Evolutionary conservation across 2,888 invertebrate species (phyloP).

Genomic region (Trissonchulus sp.): DNA sequence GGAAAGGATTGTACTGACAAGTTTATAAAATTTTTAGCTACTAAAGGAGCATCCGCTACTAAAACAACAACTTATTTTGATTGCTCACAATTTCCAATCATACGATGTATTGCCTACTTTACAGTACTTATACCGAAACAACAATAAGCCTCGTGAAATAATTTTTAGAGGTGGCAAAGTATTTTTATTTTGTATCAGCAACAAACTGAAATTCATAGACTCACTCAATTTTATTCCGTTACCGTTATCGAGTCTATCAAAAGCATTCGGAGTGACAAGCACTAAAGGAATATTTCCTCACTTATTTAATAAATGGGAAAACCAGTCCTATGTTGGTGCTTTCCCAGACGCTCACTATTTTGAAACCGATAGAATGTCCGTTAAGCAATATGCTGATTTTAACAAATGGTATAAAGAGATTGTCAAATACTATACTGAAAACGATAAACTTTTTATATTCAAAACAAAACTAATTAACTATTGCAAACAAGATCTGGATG

Average conservation of each 20-base stretch:
- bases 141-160: neutral
- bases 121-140: conserved; percentile 4
- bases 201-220: conserved; percentile 1
- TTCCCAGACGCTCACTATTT: neutral
- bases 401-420: too few species aligned
- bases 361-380: too few species aligned
- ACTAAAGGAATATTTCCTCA: conserved; percentile 24
- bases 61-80: neutral
- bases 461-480: too few species aligned
- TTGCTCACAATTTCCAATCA: conserved; percentile 14
- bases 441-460: too few species aligned
- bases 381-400: too few species aligned
- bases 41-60: too few species aligned
- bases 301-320: neutral
- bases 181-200: neutral
- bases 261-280: neutral
- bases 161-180: conserved; percentile 20
- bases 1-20: conserved; percentile 11
- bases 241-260: conserved; percentile 17
- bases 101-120: conserved; percentile 8
- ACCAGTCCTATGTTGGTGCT: neutral
- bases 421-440: too few species aligned
- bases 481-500: too few species aligned
- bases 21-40: too few species aligned
- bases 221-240: conserved; percentile 13